Evolutionary conservation across 2,888 invertebrate genomes (phyloP), one percentile per base, ranked within the genome.

Genomic region (Balanococcus diminutus): DNA sequence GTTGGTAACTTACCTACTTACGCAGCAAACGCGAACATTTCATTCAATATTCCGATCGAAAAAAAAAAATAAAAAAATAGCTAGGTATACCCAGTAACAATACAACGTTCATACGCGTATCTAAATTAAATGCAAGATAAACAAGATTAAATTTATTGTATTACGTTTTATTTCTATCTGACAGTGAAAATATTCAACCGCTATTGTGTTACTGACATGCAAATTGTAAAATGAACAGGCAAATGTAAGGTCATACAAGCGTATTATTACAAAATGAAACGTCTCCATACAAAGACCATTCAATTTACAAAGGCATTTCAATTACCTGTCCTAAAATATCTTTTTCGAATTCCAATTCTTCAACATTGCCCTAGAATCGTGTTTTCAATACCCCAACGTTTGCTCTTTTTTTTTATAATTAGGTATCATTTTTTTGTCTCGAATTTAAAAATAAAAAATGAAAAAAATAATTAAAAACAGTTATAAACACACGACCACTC

Each of bases 141-240:
- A 84, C 84, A 84, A 84, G 84, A 84, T 84, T 84, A 84, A 84
- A 84, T 84, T 84, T 84, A 36, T 84, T 75, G 84, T 75, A 84
- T 84, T 84, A 75, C 72, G 46, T 84, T 84, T 84, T 75, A 75
- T 84, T 84, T 84, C 36, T 19, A 42, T 39, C 67, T 31, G 81
- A 42, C 82, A 51, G 56, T 51, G 42, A 42, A 82, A 82, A 82
- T 75, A 82, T 82, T 28, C 82, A 82, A 28, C 51, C 82, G 51
- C 75, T 79, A 84, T 84, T 84, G 84, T 84, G 84, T 46, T 79
- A 75, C 84, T 84, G 84, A 84, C 84, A 84, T 83, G 22, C 67
- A 28, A 82, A 51, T 51, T 51, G 82, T 82, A 82, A 25, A 46
- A 46, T 51, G 31, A 46, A 42, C 81, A 42, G 81, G 25, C 51